Conservation (phyloP, 2,888 invertebrate genomes). For the Drosophila aldrichi region DNA sequence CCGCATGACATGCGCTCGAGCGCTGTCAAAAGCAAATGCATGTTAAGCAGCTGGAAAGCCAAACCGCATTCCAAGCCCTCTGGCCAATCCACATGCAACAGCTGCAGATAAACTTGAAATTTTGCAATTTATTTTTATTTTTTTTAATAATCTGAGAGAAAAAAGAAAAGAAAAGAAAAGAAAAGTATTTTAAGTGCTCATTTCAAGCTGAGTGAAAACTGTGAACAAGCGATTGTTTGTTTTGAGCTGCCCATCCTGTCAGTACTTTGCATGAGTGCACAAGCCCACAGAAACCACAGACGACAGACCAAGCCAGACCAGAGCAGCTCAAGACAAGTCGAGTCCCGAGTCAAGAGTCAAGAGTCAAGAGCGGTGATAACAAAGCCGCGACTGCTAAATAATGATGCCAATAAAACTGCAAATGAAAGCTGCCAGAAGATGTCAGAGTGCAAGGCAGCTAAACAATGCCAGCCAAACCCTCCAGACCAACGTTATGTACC, state of each 20-base stretch:
- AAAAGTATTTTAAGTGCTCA: slow-evolving; percentile 31
- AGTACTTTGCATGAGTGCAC: slow-evolving; percentile 15
- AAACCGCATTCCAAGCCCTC: neutral
- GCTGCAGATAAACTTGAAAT: slow-evolving; percentile 7
- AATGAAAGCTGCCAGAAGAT: slow-evolving; percentile 54
- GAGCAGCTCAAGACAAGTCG: slow-evolving; percentile 12
- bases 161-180: neutral
- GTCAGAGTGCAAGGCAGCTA: slow-evolving; percentile 49
- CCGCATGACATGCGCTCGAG: neutral
- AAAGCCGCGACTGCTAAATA: slow-evolving; percentile 48
- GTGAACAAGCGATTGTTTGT: slow-evolving; percentile 27
- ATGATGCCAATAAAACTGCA: slow-evolving; percentile 69
- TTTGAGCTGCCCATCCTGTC: slow-evolving; percentile 8
- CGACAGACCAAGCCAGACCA: no score
- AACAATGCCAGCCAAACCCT: slow-evolving; percentile 24
- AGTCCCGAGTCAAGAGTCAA: slow-evolving; percentile 22
- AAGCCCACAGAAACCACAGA: slow-evolving; percentile 32
- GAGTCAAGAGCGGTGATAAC: slow-evolving; percentile 46
- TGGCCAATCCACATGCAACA: slow-evolving; percentile 1
- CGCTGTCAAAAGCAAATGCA: slow-evolving; percentile 12
- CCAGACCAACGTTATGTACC: neutral
- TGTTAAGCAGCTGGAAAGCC: slow-evolving; percentile 1
- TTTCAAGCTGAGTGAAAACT: slow-evolving; percentile 14
- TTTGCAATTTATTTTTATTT: no score
- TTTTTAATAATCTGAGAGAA: no score